phyloP scores from a whole-genome alignment of 2,888 invertebrate genomes.

The Antitype chi region DNA sequence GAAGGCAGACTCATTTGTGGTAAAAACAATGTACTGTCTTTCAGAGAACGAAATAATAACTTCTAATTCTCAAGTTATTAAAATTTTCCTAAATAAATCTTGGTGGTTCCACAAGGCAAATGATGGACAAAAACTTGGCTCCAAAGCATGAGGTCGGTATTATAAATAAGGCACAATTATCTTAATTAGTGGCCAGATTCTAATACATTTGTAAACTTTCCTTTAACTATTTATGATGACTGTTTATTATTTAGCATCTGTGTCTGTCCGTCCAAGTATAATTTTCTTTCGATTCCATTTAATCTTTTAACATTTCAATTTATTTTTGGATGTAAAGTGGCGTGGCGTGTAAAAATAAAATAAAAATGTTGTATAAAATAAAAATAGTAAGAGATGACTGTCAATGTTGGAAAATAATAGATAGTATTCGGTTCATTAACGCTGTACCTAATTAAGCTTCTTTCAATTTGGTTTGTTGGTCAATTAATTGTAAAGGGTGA shows the following conservation, averaged over 20 bases:
- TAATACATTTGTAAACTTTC: constrained; percentile 53
- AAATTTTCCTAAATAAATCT: background rate
- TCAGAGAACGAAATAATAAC: background rate
- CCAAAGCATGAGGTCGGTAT: constrained; percentile 36
- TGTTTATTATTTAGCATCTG: constrained; percentile 78
- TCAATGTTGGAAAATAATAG: constrained; percentile 78
- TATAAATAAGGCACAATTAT: constrained; percentile 53
- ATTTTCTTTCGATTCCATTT: constrained; percentile 70
- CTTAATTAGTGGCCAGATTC: constrained; percentile 52
- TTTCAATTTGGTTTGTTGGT: constrained; percentile 78
- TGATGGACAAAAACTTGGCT: constrained; percentile 31
- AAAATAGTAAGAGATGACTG: constrained; percentile 83
- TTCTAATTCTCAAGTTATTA: background rate
- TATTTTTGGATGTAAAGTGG: constrained; percentile 78
- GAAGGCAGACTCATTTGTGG: background rate
- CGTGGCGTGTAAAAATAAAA: constrained; percentile 81
- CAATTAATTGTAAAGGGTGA: constrained; percentile 79
- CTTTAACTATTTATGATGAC: constrained; percentile 66
- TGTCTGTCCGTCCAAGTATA: constrained; percentile 89
- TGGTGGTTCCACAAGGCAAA: background rate
- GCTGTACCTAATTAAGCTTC: constrained; percentile 85
- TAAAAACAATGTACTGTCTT: background rate
- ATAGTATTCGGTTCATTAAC: constrained; percentile 79
- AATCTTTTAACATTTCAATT: constrained; percentile 61
- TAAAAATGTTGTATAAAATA: constrained; percentile 84